Evolutionary conservation across 2,113 vertebrate genomes (phyloP).

Genomic region (Orientallactaga bullata): DNA sequence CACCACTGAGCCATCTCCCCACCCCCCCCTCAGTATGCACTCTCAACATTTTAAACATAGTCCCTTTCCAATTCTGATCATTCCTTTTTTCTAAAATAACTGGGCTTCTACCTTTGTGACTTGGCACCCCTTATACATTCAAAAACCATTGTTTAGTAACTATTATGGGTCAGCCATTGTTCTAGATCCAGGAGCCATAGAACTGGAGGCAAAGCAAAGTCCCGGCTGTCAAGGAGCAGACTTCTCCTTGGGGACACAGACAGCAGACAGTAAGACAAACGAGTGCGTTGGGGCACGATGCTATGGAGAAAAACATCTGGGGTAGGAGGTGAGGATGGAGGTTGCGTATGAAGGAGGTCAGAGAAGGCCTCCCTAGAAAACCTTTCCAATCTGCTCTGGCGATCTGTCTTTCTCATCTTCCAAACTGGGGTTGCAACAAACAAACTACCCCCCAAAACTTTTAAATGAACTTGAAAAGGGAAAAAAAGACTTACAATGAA

Average conservation of each 20-base stretch:
- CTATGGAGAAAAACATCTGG: neutral
- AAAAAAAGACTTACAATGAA: no score
- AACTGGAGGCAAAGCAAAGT: neutral
- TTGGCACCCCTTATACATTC: neutral
- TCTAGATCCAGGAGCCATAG: neutral
- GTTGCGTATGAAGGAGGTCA: fast-evolving
- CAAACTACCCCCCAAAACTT: no score
- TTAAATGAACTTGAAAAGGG: no score
- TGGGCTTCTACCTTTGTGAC: neutral
- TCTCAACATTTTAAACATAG: slow-evolving; percentile 5
- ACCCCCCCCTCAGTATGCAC: no score
- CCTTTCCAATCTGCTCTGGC: neutral
- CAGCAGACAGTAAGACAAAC: neutral
- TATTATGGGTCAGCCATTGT: neutral
- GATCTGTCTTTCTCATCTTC: neutral
- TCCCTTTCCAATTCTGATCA: neutral
- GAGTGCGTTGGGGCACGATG: neutral
- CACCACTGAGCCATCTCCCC: no score
- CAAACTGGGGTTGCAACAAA: neutral
- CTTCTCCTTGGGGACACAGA: neutral
- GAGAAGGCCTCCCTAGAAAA: neutral
- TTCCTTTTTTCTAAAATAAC: neutral
- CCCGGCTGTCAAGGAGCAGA: neutral
- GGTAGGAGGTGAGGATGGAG: neutral
- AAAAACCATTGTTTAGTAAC: neutral